phyloP scores from a whole-genome alignment of 1,140 invertebrate species.

The Telenomus remus region DNA sequence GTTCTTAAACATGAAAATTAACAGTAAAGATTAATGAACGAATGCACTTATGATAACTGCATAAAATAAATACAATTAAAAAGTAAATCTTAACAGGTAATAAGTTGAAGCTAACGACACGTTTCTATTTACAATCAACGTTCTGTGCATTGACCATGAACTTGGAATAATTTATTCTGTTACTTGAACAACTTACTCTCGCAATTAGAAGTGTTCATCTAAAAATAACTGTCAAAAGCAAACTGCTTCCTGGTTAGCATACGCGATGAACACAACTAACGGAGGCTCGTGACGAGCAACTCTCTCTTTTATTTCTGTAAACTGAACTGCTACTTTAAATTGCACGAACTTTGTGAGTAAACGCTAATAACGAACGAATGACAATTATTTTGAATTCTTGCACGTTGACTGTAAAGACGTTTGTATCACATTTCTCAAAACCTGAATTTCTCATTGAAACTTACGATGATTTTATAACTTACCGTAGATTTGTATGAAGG shows the following conservation, averaged over 20 bases:
- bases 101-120: slow-evolving; percentile 20
- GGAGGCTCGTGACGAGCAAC: not conserved
- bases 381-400: too few species aligned
- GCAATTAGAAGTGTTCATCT: slow-evolving; percentile 15
- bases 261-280: not conserved
- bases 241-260: slow-evolving; percentile 1
- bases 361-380: too few species aligned
- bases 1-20: slow-evolving; percentile 8
- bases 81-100: slow-evolving; percentile 16
- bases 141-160: slow-evolving; percentile 25
- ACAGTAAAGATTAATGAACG: slow-evolving; percentile 20
- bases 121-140: slow-evolving; percentile 16
- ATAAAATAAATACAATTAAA: slow-evolving; percentile 15
- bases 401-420: too few species aligned
- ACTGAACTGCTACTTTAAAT: not conserved
- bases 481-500: not conserved
- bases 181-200: slow-evolving; percentile 21
- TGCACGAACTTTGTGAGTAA: too few species aligned
- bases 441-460: too few species aligned
- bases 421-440: too few species aligned
- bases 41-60: slow-evolving; percentile 10
- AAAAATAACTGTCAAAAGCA: slow-evolving; percentile 17
- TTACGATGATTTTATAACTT: too few species aligned
- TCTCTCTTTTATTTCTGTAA: not conserved
- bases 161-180: slow-evolving; percentile 10